These are phyloP conservation scores for Osmerus mordax DNA, from an alignment of 2,113 vertebrate genomes.

Conservation along the genomic window DNA sequence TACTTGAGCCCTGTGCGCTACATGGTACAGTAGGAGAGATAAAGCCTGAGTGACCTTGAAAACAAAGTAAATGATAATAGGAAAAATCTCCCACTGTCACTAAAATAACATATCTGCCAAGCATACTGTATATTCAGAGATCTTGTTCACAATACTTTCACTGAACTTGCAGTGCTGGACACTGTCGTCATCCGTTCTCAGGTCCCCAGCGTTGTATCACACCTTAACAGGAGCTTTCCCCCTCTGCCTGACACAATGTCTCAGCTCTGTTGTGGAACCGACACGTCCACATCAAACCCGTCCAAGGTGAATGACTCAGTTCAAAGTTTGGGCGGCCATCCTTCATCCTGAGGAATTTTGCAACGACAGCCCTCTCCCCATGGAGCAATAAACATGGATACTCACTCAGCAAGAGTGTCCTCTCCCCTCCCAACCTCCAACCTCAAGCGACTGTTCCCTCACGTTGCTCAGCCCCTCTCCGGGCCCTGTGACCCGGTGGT, in stretches of 20 bases:
- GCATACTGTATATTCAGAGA: too few relatives aligned
- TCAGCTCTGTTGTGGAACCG: slow-evolving; percentile 34
- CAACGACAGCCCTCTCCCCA: slow-evolving; percentile 69
- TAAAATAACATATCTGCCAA: too few relatives aligned
- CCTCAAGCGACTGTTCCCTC: not conserved
- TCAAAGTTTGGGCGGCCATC: slow-evolving; percentile 59
- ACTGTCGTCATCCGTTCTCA: too few relatives aligned
- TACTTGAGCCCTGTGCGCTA: not conserved
- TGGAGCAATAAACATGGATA: slow-evolving; percentile 68
- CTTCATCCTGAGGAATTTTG: slow-evolving; percentile 71
- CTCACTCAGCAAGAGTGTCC: slow-evolving; percentile 55
- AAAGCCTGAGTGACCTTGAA: slow-evolving; percentile 17
- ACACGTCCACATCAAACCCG: slow-evolving; percentile 35
- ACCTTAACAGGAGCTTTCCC: not conserved
- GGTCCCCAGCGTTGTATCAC: too few relatives aligned
- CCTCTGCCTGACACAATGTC: slow-evolving; percentile 35
- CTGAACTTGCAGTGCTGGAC: too few relatives aligned
- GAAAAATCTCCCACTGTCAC: too few relatives aligned
- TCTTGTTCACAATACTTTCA: too few relatives aligned
- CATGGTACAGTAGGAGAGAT: not conserved
- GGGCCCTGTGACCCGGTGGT: slow-evolving; percentile 1
- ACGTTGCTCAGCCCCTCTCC: not conserved
- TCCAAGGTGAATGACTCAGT: slow-evolving; percentile 60
- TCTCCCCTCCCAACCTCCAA: slow-evolving; percentile 25
- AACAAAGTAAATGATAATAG: not conserved